These are phyloP conservation scores for Peromyscus maniculatus DNA, from an alignment of 2,113 vertebrate genomes.

Conservation along the genomic window DNA sequence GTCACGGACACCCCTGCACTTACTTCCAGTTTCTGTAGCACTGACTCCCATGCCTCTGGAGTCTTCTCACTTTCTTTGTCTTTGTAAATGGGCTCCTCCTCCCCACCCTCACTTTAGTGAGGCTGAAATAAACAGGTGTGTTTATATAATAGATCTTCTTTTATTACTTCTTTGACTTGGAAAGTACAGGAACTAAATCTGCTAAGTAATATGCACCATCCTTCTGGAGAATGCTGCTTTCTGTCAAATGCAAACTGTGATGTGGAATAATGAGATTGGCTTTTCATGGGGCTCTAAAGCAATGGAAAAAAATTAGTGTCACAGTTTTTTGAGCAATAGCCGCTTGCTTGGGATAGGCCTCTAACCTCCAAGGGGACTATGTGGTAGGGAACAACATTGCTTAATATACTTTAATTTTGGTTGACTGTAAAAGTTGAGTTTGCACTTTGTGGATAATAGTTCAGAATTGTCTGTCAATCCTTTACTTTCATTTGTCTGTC, in stretches of 20 bases:
- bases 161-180: conserved; percentile 77
- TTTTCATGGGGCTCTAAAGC: conserved; percentile 68
- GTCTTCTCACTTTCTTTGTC: not conserved
- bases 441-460: not conserved
- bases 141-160: conserved; percentile 77
- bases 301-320: conserved; percentile 57
- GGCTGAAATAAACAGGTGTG: conserved; percentile 77
- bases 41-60: not conserved
- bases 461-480: not conserved
- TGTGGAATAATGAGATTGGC: conserved; percentile 70
- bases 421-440: not conserved
- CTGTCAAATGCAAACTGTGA: conserved; percentile 74
- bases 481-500: not conserved
- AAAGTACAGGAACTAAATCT: conserved; percentile 72
- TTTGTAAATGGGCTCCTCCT: conserved; percentile 42
- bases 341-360: conserved; percentile 14
- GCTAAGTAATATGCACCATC: conserved; percentile 71
- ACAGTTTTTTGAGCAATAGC: conserved; percentile 35
- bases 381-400: not conserved
- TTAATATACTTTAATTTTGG: conserved; percentile 27
- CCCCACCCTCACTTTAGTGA: conserved; percentile 52
- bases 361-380: not conserved
- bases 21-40: not conserved
- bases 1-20: not conserved
- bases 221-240: conserved; percentile 71